Conservation (phyloP, 2,888 invertebrate genomes). For the Megastigmus dorsalis region DNA sequence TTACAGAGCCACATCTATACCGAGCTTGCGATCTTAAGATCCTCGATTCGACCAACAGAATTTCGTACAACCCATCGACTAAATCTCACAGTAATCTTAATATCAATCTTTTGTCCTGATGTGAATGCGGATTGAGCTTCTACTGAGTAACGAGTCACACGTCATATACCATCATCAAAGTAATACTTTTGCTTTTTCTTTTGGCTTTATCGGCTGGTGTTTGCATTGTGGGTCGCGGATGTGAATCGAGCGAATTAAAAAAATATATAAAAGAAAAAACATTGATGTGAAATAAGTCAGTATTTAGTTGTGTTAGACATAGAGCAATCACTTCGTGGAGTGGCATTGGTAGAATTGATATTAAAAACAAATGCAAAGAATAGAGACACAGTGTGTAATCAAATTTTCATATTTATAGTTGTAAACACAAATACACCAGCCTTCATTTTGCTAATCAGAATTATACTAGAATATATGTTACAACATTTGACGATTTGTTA, state of each 20-base stretch:
- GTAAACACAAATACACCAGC: conserved; percentile 54
- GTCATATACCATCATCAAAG: conserved; percentile 18
- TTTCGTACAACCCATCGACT: conserved; percentile 7
- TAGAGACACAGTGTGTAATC: conserved; percentile 19
- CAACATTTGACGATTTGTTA: conserved; percentile 67
- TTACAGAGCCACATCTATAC: conserved; percentile 1
- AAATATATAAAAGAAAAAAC: not conserved
- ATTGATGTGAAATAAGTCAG: not conserved
- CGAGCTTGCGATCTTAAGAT: no score
- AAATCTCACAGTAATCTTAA: not conserved
- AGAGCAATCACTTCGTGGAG: conserved; percentile 18
- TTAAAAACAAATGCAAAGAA: conserved; percentile 26
- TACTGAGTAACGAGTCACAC: conserved; percentile 45
- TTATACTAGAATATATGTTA: conserved; percentile 31
- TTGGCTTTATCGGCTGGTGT: conserved; percentile 35
- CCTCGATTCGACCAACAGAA: conserved; percentile 2
- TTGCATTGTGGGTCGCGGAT: not conserved
- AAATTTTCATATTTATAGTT: not conserved
- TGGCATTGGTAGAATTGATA: conserved; percentile 6
- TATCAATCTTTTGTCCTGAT: conserved; percentile 18
- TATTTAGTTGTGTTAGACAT: conserved; percentile 50
- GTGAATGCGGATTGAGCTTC: conserved; percentile 25
- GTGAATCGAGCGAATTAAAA: not conserved
- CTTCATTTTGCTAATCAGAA: conserved; percentile 35
- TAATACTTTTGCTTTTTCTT: not conserved